Base-by-base conservation (phyloP, 2,113 vertebrate genomes). In the Hemiprocne comata region DNA sequence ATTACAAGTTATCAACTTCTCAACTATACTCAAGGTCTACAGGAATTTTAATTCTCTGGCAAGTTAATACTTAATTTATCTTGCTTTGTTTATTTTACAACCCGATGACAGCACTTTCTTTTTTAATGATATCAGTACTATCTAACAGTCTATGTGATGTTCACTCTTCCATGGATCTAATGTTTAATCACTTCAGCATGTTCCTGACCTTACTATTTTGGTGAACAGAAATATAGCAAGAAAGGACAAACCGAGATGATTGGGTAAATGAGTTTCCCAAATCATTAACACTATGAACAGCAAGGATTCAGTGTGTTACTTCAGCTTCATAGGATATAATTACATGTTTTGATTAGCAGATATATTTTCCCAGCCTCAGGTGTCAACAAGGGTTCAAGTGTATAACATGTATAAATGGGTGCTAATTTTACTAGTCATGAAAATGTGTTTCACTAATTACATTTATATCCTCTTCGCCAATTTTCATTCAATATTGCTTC, bases 261-360 rank as follows among this genome's bases (percentile, higher is more conserved):
- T 0, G 15, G 83, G 85, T 83, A 93, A 94, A 95, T 94, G 82
- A 96, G 92, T 92, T 95, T 94, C 95, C 84, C 92, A 96, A 95
- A 94, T 96, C 92, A 97, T 96, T 97, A 96, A 92, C 96, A 94
- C 85, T 89, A 95, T 0, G 84, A 96, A 81, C 77, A 95, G 95
- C 95, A 96, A 91, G 84, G 94, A 96, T 96, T 95, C 53, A 14
- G 76, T 42, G 86, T 13, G 12, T 96, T 96, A 96, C 95, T 96
- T 96, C 95, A 95, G 95, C 95, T 97, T 97, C 96, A 96, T 92
- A 95, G 95, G 92, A 92, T 97, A 97, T 97, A 97, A 97, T 97
- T 97, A 96, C 96, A 97, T 97, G 96, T 97, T 97, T 97, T 97
- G 96, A 97, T 97, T 97, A 97, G 94, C 93, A 94, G 94, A 97